Conservation (phyloP, 35 echinoderm and acorn worm species). For the Apostichopus parvimensis region DNA sequence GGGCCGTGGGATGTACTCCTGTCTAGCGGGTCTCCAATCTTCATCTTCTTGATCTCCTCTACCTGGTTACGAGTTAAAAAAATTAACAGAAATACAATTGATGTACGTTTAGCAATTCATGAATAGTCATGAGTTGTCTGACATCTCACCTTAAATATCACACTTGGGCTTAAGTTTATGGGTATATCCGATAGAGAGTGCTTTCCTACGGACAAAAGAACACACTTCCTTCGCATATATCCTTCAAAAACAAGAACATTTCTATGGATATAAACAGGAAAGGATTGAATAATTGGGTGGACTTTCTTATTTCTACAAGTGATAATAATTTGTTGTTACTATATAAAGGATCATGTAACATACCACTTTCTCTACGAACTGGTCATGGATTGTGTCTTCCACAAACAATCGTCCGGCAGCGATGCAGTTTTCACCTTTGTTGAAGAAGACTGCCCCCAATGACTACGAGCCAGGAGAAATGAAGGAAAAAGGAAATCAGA, state of each 20-base stretch:
- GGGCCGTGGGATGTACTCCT: slow-evolving; percentile 89
- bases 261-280: too few relatives aligned
- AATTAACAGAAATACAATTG: neutral
- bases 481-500: neutral
- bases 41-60: slow-evolving; percentile 98
- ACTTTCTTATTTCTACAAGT: too few relatives aligned
- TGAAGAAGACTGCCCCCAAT: slow-evolving; percentile 96
- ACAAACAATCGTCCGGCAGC: slow-evolving; percentile 93
- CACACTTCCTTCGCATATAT: too few relatives aligned
- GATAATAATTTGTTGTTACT: too few relatives aligned
- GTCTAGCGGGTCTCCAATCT: slow-evolving; percentile 98
- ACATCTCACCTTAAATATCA: too few relatives aligned
- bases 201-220: too few relatives aligned
- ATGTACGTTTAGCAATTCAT: too few relatives aligned
- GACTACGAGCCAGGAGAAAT: slow-evolving; percentile 30
- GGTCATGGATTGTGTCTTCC: slow-evolving; percentile 93
- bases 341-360: neutral
- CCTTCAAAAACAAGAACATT: too few relatives aligned
- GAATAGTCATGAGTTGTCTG: too few relatives aligned
- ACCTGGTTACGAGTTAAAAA: slow-evolving; percentile 48
- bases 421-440: slow-evolving; percentile 99
- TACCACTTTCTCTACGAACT: slow-evolving; percentile 94
- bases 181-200: too few relatives aligned
- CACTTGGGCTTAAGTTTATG: too few relatives aligned
- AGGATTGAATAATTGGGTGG: too few relatives aligned